phyloP scores from a whole-genome alignment of 2,888 invertebrate genomes.

The Aphodius sticticus region DNA sequence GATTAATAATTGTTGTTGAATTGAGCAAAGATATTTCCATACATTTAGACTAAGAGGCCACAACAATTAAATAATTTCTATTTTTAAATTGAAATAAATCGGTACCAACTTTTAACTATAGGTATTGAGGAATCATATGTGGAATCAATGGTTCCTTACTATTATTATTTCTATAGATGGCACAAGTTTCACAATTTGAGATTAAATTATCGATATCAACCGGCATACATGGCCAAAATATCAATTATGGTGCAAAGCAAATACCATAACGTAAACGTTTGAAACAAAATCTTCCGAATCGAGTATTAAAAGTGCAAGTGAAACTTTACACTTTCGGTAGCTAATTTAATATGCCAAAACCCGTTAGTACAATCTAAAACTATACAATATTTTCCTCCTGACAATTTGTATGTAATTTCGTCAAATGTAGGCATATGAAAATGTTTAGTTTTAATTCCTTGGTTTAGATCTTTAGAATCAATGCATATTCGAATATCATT shows the following conservation, averaged over 20 bases:
- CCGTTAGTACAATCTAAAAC: slow-evolving; percentile 44
- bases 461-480: no score
- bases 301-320: slow-evolving; percentile 25
- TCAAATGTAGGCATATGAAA: no score
- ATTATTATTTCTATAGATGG: slow-evolving; percentile 17
- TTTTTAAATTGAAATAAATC: slow-evolving; percentile 24
- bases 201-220: slow-evolving; percentile 34
- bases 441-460: no score
- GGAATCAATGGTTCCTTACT: slow-evolving; percentile 20
- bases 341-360: slow-evolving; percentile 25
- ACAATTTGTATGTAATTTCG: no score
- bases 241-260: slow-evolving; percentile 16
- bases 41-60: slow-evolving; percentile 29
- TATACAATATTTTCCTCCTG: slow-evolving; percentile 43
- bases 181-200: slow-evolving; percentile 20
- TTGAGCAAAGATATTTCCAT: slow-evolving; percentile 21
- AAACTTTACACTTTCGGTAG: slow-evolving; percentile 18
- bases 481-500: no score
- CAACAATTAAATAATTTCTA: slow-evolving; percentile 22
- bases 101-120: slow-evolving; percentile 27
- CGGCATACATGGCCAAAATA: slow-evolving; percentile 39
- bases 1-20: slow-evolving; percentile 29
- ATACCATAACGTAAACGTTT: slow-evolving; percentile 23
- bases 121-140: slow-evolving; percentile 13
- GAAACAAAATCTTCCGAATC: slow-evolving; percentile 19